Conservation (phyloP, 2,113 vertebrate species). For the Charadrius vociferus region DNA sequence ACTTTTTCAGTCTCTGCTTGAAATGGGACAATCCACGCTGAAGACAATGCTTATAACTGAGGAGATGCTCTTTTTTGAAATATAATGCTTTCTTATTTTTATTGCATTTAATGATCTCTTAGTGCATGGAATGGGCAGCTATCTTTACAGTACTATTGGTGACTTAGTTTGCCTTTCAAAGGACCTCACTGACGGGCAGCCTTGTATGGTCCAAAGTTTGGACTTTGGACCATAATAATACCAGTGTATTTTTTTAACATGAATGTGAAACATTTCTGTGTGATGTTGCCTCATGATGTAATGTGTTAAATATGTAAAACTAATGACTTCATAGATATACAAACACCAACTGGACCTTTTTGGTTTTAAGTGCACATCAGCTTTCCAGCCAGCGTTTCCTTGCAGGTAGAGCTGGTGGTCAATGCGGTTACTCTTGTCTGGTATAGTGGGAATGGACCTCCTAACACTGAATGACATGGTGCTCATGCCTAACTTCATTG, state of each 20-base stretch:
- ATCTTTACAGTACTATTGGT: background rate
- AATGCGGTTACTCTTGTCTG: background rate
- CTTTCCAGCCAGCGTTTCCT: background rate
- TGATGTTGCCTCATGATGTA: background rate
- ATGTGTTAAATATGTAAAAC: background rate
- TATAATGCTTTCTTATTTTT: background rate
- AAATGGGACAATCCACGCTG: background rate
- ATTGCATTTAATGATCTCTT: background rate
- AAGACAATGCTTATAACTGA: background rate
- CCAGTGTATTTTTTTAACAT: background rate
- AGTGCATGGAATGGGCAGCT: background rate
- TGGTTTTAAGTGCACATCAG: background rate
- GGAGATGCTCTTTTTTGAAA: background rate
- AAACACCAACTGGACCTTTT: background rate
- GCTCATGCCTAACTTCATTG: background rate
- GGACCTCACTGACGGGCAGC: background rate
- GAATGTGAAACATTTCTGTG: background rate
- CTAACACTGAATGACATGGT: fast-evolving
- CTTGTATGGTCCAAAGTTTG: background rate
- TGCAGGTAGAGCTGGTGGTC: background rate
- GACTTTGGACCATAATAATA: no score
- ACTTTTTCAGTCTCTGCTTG: background rate
- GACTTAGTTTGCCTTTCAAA: background rate
- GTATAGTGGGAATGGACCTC: background rate
- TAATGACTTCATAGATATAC: fast-evolving